phyloP scores from a whole-genome alignment of 2,113 vertebrate species.

The Hippoglossus stenolepis region DNA sequence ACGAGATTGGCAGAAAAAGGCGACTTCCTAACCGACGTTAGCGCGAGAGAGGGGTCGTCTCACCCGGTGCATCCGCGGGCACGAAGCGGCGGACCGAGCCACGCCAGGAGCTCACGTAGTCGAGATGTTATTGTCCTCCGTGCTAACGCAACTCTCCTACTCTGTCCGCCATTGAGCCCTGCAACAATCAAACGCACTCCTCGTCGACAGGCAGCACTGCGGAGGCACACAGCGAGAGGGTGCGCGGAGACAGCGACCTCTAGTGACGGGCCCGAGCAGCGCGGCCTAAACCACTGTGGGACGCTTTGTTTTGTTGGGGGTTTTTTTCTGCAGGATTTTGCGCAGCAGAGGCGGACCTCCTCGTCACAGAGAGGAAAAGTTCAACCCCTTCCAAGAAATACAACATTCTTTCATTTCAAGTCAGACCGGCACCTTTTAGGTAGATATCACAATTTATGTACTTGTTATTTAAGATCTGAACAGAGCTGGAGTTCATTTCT shows the following conservation, averaged over 20 bases:
- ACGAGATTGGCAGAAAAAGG: constrained; percentile 6
- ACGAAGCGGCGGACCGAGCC: constrained; percentile 36
- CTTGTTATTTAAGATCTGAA: too few relatives aligned
- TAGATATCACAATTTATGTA: too few relatives aligned
- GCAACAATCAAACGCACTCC: constrained; percentile 87
- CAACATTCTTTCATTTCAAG: too few relatives aligned
- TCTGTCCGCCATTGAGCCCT: constrained; percentile 86
- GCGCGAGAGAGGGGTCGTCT: constrained; percentile 16
- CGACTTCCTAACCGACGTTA: not conserved
- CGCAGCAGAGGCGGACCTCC: constrained; percentile 23
- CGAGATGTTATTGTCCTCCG: constrained; percentile 83
- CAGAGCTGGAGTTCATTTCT: too few relatives aligned
- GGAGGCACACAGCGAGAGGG: constrained; percentile 45
- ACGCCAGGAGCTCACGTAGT: constrained; percentile 38
- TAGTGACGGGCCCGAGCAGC: not conserved
- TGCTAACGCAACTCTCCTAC: constrained; percentile 73
- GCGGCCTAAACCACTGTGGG: not conserved
- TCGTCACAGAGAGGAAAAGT: not conserved
- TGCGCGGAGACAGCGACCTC: constrained; percentile 62
- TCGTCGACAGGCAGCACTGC: constrained; percentile 81
- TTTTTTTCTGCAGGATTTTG: constrained; percentile 13
- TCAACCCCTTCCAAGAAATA: too few relatives aligned
- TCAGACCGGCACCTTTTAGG: too few relatives aligned
- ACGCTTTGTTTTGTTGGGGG: not conserved
- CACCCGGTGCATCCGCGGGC: constrained; percentile 12